These are phyloP conservation scores for Platorchestia sp. DNA, from an alignment of 1,140 invertebrate genomes.

Conservation along the genomic window DNA sequence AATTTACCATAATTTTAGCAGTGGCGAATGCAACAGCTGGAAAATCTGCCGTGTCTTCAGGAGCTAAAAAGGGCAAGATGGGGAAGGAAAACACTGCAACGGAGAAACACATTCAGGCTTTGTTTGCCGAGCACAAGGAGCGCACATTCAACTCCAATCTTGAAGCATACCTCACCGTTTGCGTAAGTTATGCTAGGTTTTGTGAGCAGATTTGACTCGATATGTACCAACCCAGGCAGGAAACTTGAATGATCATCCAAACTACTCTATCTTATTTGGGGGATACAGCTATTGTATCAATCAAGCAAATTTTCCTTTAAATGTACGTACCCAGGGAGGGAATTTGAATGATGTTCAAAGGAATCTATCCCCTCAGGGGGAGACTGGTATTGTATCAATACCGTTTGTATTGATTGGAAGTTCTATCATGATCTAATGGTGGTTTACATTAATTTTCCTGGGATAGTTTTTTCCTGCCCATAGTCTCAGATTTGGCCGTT, in stretches of 20 bases:
- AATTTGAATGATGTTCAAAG: no score
- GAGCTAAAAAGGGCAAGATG: background rate
- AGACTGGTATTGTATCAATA: no score
- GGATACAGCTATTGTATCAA: background rate
- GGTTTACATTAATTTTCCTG: no score
- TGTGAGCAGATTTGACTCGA: background rate
- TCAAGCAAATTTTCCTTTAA: background rate
- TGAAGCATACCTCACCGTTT: constrained; percentile 39
- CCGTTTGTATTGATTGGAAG: no score
- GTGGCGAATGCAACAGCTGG: background rate
- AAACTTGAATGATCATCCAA: background rate
- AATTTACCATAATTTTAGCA: no score
- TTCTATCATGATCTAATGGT: no score
- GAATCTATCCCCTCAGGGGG: no score
- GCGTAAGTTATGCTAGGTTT: background rate
- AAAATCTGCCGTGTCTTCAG: background rate
- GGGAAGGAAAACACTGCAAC: background rate
- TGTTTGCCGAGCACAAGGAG: background rate
- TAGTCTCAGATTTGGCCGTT: no score
- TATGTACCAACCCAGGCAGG: background rate
- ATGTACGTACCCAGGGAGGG: background rate
- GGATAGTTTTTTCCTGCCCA: no score
- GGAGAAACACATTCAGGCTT: background rate
- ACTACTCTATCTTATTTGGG: background rate
- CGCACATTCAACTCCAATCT: background rate